Base-by-base conservation (phyloP, 2,113 vertebrate genomes). In the Rhinolophus ferrumequinum region DNA sequence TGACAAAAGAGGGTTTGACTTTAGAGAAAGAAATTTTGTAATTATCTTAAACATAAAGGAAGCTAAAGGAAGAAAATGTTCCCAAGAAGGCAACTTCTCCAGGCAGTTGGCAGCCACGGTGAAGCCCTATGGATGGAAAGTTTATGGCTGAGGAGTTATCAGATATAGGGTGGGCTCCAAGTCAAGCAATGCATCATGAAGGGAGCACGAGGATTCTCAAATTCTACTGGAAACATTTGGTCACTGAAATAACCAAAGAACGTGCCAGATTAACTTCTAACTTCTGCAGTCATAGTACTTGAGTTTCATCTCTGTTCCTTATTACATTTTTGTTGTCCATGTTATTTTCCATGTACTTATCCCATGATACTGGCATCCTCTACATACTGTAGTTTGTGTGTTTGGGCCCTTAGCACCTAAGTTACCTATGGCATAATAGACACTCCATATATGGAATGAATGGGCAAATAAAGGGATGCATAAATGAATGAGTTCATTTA, bases 1-100 rank as follows among this genome's bases (percentile, higher is more conserved):
- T 92, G 60, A 95, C 58, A 96, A 80, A 54, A 3, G 15, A 47
- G 10, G 72, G 2, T 88, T 90, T 92, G 90, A 85, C 75, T 94
- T 92, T 21, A 73, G 11, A 79, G 11, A 47, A 72, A 86, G 38
- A 54, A 14, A 1, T 21, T 54, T 56, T 38, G 67, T 38, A 28
- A 24, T 56, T 38, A 1, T 81, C 21, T 84, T 18, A 79, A 77
- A 41, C 79, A 52, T 24, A 73, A 85, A 77, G 15, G n/a, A 30
- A 95, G 6, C 41, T 58, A 28, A 82, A 88, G n/a, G n/a, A n/a
- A 90, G 58, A 90, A 84, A 19, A 30, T 81, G 93, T 88, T 56
- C 5, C 13, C 18, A 56, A 19, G 24, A 84, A 35, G 16, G 47
- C n/a, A 73, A 50, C 16, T 83, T 85, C 58, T 88, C 21, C 10